Base-by-base conservation (phyloP, 2,113 vertebrate species). In the Carassius auratus region DNA sequence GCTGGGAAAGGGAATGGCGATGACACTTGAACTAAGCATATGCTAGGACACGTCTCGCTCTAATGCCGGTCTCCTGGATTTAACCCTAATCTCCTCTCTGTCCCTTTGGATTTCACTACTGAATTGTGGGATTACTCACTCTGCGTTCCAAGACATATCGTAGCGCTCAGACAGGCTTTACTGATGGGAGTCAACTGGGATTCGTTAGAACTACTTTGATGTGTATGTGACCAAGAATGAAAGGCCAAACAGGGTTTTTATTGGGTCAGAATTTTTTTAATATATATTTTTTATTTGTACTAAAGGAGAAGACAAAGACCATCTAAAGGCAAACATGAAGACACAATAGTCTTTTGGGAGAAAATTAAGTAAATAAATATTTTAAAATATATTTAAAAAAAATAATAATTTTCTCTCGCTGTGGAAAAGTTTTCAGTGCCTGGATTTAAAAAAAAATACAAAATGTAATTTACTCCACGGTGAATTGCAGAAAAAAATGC, bases 11-110 rank as follows among this genome's bases (percentile, higher is more conserved):
- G 38, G 12, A 66, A 66, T 8, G 33, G 36, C n/a, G 19, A 66
- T 45, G 61, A 66, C 61, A 48, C 78, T 62, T 62, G 14, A 64
- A 66, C 59, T 66, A 64, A 30, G 3, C 75, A 76, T 48, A 76
- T 55, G 75, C 23, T 55, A 76, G 23, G 48, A 33, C n/a, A 26
- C 21, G 26, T 76, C 57, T 59, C 57, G 0, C 7, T 9, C 48
- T 76, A 21, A 55, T 55, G 48, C 75, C 19, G 23, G 17, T 76
- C 48, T 76, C 48, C 74, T 17, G 75, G 48, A 30, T 26, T 55
- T 55, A 55, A 26, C 45, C 75, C 75, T 76, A 76, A 55, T 55
- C 23, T 76, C 4, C 15, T 26, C 75, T 30, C 45, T 33, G 48
- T 52, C 48, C 45, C 48, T 55, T 76, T 26, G 17, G 23, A 55